Base-by-base conservation (phyloP, 1,140 invertebrate genomes). In the Limonius californicus region DNA sequence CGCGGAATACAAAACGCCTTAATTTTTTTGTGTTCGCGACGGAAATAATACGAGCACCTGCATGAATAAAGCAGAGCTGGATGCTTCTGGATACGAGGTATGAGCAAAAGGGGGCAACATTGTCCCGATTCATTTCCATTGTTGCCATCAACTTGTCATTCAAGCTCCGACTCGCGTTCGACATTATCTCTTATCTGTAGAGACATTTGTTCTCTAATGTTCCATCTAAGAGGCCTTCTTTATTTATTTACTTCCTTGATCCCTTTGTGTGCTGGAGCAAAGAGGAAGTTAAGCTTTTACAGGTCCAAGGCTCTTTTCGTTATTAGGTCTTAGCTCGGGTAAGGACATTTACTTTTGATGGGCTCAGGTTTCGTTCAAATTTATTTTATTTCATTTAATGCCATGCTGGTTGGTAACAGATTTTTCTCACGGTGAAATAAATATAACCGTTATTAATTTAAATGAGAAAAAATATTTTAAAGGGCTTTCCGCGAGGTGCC, bases 161-260 rank as follows among this genome's bases (percentile, higher is more conserved):
- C 45, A 50, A 50, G 45, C 20, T 50, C 20, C 7, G 16, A 19
- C 6, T 50, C 16, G 8, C 45, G 14, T 50, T 50, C 45, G 45
- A 19, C 45, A 50, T 50, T 50, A 50, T 50, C 45, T 50, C 45
- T 50, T 50, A 50, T 50, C 45, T 50, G 16, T 21, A 50, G 15
- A 50, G 45, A 50, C 45, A 50, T 50, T 50, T 50, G 45, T 50
- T 50, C 45, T 19, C 45, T 50, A 50, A 50, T 50, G 45, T 50
- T 21, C 16, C 16, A 21, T 21, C 45, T 50, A 50, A 50, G 20
- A 50, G 16, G 45, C 16, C 16, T 19, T 21, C 45, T 50, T 50
- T 50, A 50, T 50, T 50, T 50, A 50, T 50, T 19, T 21, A 50
- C 45, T 50, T 50, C 45, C 45, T 50, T 3, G 16, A 50, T 8